phyloP scores from a whole-genome alignment of 2,888 invertebrate species.

The Mellilla xanthometata region DNA sequence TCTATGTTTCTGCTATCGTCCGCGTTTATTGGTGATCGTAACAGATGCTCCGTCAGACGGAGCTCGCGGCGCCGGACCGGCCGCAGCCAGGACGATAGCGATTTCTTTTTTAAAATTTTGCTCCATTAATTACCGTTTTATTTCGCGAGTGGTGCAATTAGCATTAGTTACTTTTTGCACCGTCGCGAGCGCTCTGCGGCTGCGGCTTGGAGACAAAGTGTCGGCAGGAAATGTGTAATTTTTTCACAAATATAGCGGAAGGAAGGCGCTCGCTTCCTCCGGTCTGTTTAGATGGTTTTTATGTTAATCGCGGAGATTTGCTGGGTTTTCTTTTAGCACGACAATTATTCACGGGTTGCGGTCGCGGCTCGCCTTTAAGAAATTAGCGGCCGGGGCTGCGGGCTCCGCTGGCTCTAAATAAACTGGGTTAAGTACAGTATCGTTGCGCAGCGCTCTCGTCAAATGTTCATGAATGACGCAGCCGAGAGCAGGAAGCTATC shows the following conservation, averaged over 20 bases:
- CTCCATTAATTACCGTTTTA: slow-evolving; percentile 72
- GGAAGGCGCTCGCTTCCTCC: slow-evolving; percentile 73
- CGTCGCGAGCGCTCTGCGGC: slow-evolving; percentile 50
- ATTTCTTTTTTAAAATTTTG: slow-evolving; percentile 59
- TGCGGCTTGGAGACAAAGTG: slow-evolving; percentile 65
- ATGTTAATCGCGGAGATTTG: slow-evolving; percentile 78
- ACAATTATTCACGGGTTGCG: slow-evolving; percentile 71
- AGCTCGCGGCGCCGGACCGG: slow-evolving; percentile 27
- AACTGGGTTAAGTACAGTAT: slow-evolving; percentile 34
- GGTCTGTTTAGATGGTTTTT: slow-evolving; percentile 79
- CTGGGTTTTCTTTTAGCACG: slow-evolving; percentile 71
- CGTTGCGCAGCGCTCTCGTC: slow-evolving; percentile 34
- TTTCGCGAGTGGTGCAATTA: slow-evolving; percentile 67
- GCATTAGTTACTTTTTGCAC: slow-evolving; percentile 66
- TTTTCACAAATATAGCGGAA: slow-evolving; percentile 80
- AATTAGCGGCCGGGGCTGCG: slow-evolving; percentile 47
- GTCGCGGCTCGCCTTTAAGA: slow-evolving; percentile 54
- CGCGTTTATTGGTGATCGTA: slow-evolving; percentile 66
- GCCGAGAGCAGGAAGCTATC: slow-evolving; percentile 26
- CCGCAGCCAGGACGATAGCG: slow-evolving; percentile 49
- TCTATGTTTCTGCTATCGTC: slow-evolving; percentile 68
- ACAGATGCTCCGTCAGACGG: slow-evolving; percentile 61
- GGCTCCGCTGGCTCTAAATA: slow-evolving; percentile 28
- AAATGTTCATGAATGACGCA: slow-evolving; percentile 31
- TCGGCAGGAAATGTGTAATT: slow-evolving; percentile 76